phyloP scores from a whole-genome alignment of 2,797 vertebrate species.

The Columba guinea region DNA sequence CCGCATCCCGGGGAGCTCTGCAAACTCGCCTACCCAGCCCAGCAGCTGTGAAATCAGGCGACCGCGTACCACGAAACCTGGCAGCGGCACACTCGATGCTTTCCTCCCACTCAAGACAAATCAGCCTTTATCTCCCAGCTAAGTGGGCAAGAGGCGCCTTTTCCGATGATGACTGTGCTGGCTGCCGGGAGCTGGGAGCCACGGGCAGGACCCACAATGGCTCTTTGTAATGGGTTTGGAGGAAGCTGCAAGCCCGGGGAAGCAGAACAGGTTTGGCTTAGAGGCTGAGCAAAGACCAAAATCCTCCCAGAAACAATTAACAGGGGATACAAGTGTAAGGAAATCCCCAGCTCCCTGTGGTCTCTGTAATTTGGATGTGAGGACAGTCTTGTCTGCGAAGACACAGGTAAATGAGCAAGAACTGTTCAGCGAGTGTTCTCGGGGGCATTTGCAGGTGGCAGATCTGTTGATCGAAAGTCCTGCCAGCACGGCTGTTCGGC shows the following conservation, averaged over 20 bases:
- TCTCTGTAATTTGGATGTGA: neutral
- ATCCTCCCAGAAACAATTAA: neutral
- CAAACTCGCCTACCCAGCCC: neutral
- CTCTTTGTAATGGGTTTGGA: neutral
- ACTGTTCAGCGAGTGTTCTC: rapidly evolving
- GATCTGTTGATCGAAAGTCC: neutral
- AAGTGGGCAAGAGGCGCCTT: conserved; percentile 50
- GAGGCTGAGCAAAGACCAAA: neutral
- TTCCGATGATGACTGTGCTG: neutral
- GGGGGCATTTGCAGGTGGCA: rapidly evolving
- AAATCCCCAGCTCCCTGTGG: neutral
- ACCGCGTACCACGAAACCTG: neutral
- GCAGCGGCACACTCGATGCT: neutral
- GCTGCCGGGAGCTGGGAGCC: neutral
- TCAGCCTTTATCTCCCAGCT: conserved; percentile 12
- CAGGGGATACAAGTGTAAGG: neutral
- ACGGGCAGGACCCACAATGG: neutral
- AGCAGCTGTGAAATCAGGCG: neutral
- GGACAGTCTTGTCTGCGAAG: neutral
- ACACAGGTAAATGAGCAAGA: neutral
- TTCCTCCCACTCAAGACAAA: conserved; percentile 20
- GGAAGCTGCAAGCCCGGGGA: neutral
- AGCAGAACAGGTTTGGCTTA: conserved; percentile 1
- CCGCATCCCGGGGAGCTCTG: neutral
- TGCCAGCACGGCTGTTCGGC: rapidly evolving